phyloP scores from a whole-genome alignment of 2,797 vertebrate species.

The Oryzias sinensis region DNA sequence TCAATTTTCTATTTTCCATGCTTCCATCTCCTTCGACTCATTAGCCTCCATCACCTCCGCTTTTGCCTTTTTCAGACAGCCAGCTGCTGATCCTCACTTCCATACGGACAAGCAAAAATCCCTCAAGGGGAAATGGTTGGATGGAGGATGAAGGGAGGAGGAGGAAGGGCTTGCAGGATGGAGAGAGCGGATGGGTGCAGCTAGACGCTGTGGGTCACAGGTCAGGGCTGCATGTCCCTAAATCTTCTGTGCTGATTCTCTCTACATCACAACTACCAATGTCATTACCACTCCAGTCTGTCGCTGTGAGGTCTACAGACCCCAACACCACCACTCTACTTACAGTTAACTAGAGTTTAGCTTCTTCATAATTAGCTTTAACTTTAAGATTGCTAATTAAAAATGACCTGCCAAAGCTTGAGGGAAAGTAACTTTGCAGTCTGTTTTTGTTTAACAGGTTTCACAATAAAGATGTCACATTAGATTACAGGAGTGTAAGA shows the following conservation, averaged over 20 bases:
- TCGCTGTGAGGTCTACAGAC: background rate
- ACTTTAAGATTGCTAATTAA: too few species aligned
- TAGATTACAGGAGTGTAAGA: too few species aligned
- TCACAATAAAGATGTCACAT: too few species aligned
- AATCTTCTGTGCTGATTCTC: conserved; percentile 48
- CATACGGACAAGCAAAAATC: conserved; percentile 32
- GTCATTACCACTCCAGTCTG: conserved; percentile 19
- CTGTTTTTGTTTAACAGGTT: too few species aligned
- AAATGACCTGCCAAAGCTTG: too few species aligned
- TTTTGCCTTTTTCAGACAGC: conserved; percentile 45
- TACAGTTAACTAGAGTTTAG: too few species aligned
- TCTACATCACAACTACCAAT: conserved; percentile 21
- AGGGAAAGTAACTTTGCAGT: too few species aligned
- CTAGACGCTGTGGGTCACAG: conserved; percentile 68
- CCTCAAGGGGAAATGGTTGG: conserved; percentile 54
- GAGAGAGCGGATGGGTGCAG: conserved; percentile 58
- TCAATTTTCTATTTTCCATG: conserved; percentile 27
- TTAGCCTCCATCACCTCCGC: conserved; percentile 29
- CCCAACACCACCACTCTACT: background rate
- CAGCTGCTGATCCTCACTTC: conserved; percentile 70
- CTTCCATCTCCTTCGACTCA: conserved; percentile 11
- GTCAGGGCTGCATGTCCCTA: conserved; percentile 54
- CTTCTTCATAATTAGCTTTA: too few species aligned
- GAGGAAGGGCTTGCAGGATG: conserved; percentile 40
- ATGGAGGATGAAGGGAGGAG: conserved; percentile 34